Evolutionary conservation across 2,888 invertebrate genomes (phyloP), one percentile per base, ranked within the genome.

Genomic region (Pristionchus exspectatus): DNA sequence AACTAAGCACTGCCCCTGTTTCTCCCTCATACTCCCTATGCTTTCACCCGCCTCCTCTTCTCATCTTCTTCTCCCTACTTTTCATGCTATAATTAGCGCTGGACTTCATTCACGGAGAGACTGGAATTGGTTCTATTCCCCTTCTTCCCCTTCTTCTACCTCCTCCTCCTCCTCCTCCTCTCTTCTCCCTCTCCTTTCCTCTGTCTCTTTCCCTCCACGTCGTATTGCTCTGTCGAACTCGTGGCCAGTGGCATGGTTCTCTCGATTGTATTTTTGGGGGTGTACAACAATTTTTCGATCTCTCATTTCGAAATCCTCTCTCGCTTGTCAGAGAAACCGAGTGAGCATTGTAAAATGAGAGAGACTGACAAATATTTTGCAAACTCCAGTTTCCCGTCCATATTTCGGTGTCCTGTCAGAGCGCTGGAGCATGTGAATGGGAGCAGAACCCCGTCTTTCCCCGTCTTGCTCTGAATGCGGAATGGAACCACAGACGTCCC

Each of bases 41-140:
- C 38, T 38, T 74, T 77, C 16, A 14, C n/a, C 33, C 33, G 24
- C 4, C 77, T 44, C 38, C 38, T 77, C 38, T 16, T 33, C 38
- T 14, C 21, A 3, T 54, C 81, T 2, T 18, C 50, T 50, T 24
- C 50, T 24, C 81, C 33, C 50, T 33, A 81, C 50, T 81, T 24
- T 21, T 54, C 50, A 81, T 81, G 81, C 81, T 72, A 72, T 72
- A 72, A 72, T 72, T 72, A 72, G 72, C 72, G 4, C 16, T 33
- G 72, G 72, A 77, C 77, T 38, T 77, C 44, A 77, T 77, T 77
- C 44, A 77, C 38, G 77, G n/a, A 30, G 77, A 77, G 77, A 77
- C 38, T 50, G 77, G 44, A 77, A 77, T 44, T 77, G 77, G 77
- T 77, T 77, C 77, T 50, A 77, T 77, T 77, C 24, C 77, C 77